phyloP scores from a whole-genome alignment of 1,140 invertebrate genomes.

The Eupeodes corollae region DNA sequence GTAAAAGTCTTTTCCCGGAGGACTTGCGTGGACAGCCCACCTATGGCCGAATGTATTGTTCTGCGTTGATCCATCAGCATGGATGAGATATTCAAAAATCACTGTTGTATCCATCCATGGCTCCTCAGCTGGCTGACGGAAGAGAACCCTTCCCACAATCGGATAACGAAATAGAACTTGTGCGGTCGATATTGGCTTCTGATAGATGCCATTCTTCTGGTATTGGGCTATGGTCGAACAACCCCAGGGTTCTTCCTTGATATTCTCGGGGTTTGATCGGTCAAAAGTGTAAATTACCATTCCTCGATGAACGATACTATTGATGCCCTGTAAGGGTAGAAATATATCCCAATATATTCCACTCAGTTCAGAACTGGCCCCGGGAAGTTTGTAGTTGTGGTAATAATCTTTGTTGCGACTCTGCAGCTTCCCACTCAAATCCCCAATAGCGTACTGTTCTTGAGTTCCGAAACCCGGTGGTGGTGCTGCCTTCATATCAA shows the following conservation, averaged over 20 bases:
- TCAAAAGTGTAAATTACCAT: conserved; percentile 69
- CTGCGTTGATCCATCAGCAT: conserved; percentile 70
- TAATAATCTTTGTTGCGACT: conserved; percentile 55
- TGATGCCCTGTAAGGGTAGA: conserved; percentile 68
- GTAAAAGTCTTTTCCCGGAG: conserved; percentile 75
- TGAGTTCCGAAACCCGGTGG: conserved; percentile 63
- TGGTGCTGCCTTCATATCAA: conserved; percentile 43
- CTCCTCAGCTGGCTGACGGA: conserved; percentile 69
- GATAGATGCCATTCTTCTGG: conserved; percentile 50
- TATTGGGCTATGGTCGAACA: conserved; percentile 57
- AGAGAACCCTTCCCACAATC: conserved; percentile 72
- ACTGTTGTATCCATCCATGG: conserved; percentile 73
- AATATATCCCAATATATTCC: conserved; percentile 73
- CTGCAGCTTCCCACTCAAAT: conserved; percentile 80
- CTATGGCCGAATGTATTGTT: conserved; percentile 69
- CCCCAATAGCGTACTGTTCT: conserved; percentile 79
- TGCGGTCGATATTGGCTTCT: conserved; percentile 59
- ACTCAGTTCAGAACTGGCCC: conserved; percentile 53
- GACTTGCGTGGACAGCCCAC: conserved; percentile 50
- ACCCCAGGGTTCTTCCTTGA: conserved; percentile 50
- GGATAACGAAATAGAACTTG: conserved; percentile 73
- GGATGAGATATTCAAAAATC: conserved; percentile 62
- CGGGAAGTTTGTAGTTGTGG: conserved; percentile 53
- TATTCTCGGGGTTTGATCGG: conserved; percentile 37
- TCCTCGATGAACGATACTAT: conserved; percentile 71